phyloP scores from a whole-genome alignment of 1,140 invertebrate species.

The Nasonia vitripennis region DNA sequence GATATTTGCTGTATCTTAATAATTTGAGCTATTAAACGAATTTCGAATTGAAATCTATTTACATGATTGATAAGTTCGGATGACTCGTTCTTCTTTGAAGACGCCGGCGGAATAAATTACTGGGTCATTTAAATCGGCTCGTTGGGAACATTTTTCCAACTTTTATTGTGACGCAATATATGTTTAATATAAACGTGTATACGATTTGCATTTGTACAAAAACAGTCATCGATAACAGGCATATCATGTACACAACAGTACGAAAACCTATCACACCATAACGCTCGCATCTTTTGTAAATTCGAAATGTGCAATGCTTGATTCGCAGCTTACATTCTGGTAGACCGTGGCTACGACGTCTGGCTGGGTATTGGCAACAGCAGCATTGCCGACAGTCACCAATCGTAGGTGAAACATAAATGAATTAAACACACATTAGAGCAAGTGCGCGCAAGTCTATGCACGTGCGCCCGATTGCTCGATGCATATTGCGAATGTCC shows the following conservation, averaged over 20 bases:
- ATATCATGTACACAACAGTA: too few species aligned
- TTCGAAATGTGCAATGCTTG: not conserved
- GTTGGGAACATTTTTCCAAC: too few species aligned
- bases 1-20: too few species aligned
- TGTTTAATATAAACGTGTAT: not conserved
- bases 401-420: constrained; percentile 58
- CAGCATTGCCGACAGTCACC: constrained; percentile 59
- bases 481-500: not conserved
- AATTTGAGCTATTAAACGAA: too few species aligned
- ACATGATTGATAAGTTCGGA: too few species aligned
- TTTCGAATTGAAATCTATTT: too few species aligned
- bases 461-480: not conserved
- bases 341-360: constrained; percentile 76
- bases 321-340: constrained; percentile 72
- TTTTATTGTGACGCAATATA: not conserved
- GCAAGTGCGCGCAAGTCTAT: not conserved
- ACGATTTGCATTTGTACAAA: constrained; percentile 35
- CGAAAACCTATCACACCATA: too few species aligned
- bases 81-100: too few species aligned
- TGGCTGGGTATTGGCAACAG: constrained; percentile 74
- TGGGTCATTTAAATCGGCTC: too few species aligned
- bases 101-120: too few species aligned
- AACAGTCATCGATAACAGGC: too few species aligned
- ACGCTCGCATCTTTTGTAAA: not conserved
- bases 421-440: not conserved